A percentile compares a stretch with the other conserved stretches of the same genome.
phyloP scores from a whole-genome alignment of 2,797 vertebrate species.

The Lithobates pipiens region DNA sequence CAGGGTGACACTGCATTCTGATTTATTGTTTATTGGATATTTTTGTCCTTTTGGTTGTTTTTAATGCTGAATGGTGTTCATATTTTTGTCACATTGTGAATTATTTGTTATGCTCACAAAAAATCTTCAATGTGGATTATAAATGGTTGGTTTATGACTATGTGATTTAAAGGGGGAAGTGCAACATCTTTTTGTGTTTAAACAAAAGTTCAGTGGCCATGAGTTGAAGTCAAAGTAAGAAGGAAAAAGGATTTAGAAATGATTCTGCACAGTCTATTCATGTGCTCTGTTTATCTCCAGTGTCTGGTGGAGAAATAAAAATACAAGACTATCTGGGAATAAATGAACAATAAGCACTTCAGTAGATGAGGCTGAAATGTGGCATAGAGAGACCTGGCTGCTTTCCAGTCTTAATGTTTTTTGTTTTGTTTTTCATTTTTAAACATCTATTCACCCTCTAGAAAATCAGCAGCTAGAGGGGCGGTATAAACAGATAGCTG shows the following conservation, averaged over 20 bases:
- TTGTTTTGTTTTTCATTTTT: no score
- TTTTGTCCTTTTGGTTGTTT: no score
- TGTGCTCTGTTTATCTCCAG: not conserved
- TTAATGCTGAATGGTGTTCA: no score
- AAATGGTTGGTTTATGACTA: no score
- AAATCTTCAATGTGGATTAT: no score
- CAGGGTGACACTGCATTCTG: no score
- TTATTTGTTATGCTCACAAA: no score
- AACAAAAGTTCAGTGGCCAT: not conserved
- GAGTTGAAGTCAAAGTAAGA: not conserved
- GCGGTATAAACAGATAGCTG: no score
- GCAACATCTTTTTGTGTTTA: no score
- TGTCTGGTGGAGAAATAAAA: not conserved
- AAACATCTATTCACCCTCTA: not conserved
- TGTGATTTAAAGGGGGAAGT: no score
- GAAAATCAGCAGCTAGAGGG: not conserved
- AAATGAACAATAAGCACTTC: slow-evolving; percentile 2
- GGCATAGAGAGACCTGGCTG: not conserved
- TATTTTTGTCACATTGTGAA: no score
- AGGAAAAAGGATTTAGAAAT: not conserved
- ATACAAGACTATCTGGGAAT: not conserved
- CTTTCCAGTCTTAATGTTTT: not conserved
- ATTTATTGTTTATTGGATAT: no score
- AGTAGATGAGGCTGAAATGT: not conserved
- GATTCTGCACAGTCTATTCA: not conserved